phyloP scores from a whole-genome alignment of 2,113 vertebrate genomes.

The Mirza zaza region DNA sequence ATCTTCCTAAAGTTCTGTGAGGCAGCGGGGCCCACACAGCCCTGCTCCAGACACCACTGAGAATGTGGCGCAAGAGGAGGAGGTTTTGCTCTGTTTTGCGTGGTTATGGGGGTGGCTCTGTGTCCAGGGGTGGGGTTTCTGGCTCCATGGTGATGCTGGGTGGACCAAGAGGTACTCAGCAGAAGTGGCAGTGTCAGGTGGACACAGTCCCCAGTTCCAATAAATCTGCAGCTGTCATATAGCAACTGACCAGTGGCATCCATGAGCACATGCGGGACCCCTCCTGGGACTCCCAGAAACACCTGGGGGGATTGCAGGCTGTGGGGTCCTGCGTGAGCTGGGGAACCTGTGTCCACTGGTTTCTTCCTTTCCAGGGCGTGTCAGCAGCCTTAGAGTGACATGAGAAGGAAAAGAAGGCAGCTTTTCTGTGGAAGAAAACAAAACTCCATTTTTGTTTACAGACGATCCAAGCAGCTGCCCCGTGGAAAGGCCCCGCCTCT shows the following conservation, averaged over 20 bases:
- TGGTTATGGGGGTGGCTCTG: neutral
- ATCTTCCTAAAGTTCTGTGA: neutral
- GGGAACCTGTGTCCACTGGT: neutral
- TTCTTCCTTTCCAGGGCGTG: neutral
- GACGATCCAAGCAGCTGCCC: neutral
- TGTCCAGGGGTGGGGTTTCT: neutral
- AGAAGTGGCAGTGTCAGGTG: neutral
- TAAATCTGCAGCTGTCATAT: neutral
- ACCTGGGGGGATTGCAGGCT: neutral
- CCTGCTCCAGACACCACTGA: neutral
- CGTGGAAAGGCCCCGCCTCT: neutral
- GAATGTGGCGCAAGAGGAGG: accelerated
- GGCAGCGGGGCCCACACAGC: neutral
- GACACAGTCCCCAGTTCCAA: neutral
- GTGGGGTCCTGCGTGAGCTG: neutral
- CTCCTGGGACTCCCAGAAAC: neutral
- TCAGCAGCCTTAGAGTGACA: neutral
- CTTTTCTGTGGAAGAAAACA: conserved; percentile 36
- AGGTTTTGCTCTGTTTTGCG: neutral
- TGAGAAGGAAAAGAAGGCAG: neutral
- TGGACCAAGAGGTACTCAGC: neutral
- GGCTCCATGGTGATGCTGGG: neutral
- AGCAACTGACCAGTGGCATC: neutral
- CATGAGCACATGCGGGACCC: neutral
- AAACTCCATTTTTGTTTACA: neutral